These are phyloP conservation scores for Polypedilum pembai DNA, from an alignment of 1,140 invertebrate species.

Conservation along the genomic window DNA sequence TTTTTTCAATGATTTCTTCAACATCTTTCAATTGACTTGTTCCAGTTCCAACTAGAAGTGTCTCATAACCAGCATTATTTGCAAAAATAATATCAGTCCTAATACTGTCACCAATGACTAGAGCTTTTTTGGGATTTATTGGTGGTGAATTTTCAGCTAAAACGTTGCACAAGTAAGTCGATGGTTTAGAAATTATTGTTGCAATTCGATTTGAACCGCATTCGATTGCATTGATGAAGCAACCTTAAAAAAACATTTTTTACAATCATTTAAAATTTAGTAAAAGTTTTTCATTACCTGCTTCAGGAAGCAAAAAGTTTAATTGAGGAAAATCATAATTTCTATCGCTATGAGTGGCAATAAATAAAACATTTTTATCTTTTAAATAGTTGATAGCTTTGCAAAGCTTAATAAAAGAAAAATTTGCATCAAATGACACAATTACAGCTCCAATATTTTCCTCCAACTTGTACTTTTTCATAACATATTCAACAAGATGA, in stretches of 20 bases:
- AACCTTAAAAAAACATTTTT: not conserved
- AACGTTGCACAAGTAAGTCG: not conserved
- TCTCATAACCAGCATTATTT: not conserved
- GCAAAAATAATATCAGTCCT: not conserved
- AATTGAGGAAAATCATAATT: not conserved
- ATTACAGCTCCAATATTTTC: slow-evolving; percentile 78
- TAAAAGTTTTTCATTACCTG: not conserved
- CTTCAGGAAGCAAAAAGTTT: not conserved
- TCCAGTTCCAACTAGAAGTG: not conserved
- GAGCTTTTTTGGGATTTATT: not conserved
- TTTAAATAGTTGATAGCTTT: slow-evolving; percentile 78
- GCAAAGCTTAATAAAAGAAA: slow-evolving; percentile 78
- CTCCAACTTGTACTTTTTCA: slow-evolving; percentile 50
- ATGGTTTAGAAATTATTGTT: not conserved
- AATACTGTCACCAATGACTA: not conserved
- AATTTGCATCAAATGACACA: slow-evolving; percentile 79
- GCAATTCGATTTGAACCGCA: not conserved
- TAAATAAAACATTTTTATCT: slow-evolving; percentile 40
- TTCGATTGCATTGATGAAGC: not conserved
- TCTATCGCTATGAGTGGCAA: not conserved
- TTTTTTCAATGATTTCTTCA: not conserved
- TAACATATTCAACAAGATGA: slow-evolving; percentile 30
- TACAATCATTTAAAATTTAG: not conserved
- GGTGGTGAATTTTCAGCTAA: not conserved
- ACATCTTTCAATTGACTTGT: not conserved